phyloP scores from a whole-genome alignment of 2,888 invertebrate species.

The Andrena chrysosceles region DNA sequence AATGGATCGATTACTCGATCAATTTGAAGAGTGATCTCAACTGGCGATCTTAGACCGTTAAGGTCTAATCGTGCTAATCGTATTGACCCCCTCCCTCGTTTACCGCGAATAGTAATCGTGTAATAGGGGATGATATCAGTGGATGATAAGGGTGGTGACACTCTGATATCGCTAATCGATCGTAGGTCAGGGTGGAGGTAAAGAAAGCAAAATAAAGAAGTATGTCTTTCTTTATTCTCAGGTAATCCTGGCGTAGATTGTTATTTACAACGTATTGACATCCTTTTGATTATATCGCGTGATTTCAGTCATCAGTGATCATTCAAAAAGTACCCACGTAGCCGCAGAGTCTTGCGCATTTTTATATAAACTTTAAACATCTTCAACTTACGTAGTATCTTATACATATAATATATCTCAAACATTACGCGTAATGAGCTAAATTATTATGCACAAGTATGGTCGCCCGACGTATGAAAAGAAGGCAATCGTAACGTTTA shows the following conservation, averaged over 20 bases:
- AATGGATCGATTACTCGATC: neutral
- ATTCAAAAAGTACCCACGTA: conserved; percentile 70
- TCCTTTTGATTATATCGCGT: conserved; percentile 68
- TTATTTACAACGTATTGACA: conserved; percentile 80
- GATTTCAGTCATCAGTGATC: conserved; percentile 74
- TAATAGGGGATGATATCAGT: neutral
- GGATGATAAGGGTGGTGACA: neutral
- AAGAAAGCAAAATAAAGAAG: conserved; percentile 54
- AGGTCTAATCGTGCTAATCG: neutral
- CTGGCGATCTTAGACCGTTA: too few species aligned
- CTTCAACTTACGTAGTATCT: conserved; percentile 71
- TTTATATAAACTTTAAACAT: conserved; percentile 76
- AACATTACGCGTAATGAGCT: conserved; percentile 56
- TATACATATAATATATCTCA: conserved; percentile 53
- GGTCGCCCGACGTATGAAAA: conserved; percentile 69
- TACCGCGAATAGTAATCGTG: neutral
- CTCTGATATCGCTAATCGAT: neutral
- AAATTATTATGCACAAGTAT: conserved; percentile 64
- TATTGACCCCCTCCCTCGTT: neutral
- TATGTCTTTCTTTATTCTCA: conserved; percentile 72
- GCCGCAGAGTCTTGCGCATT: conserved; percentile 60
- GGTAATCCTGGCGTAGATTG: conserved; percentile 74
- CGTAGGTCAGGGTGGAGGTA: neutral
- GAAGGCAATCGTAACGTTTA: conserved; percentile 69
- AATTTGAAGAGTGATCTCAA: neutral